Conservation (phyloP, 2,113 vertebrate species). For the Otocyon megalotis region DNA sequence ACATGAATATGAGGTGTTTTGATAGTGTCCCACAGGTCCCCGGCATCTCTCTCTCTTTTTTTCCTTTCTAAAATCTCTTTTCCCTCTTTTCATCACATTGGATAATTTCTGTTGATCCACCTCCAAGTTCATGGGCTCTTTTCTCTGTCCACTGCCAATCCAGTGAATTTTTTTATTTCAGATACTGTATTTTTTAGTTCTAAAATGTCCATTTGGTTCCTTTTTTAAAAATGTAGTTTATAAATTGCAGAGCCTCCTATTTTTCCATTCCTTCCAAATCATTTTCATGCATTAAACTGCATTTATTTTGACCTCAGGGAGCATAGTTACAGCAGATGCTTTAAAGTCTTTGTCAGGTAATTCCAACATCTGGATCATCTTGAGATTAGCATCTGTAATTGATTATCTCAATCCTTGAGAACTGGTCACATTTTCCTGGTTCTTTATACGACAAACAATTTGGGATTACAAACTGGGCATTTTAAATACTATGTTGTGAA, state of each 20-base stretch:
- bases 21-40: not conserved
- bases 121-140: not conserved
- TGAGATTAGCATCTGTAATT: not conserved
- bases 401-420: not conserved
- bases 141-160: not conserved
- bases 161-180: constrained; percentile 27
- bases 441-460: not conserved
- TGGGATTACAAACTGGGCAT: not conserved
- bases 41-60: not conserved
- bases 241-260: not conserved
- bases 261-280: constrained; percentile 30
- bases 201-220: not conserved
- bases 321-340: not conserved
- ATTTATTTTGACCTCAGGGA: constrained; percentile 19
- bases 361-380: not conserved
- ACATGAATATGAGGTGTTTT: not conserved
- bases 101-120: not conserved
- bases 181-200: not conserved
- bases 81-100: constrained; percentile 29
- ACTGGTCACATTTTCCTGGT: not conserved
- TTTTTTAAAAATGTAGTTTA: not conserved
- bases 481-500: not conserved
- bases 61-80: not conserved
- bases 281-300: not conserved
- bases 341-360: not conserved